Evolutionary conservation across 2,113 vertebrate genomes (phyloP).

Genomic region (Syngnathus typhle): DNA sequence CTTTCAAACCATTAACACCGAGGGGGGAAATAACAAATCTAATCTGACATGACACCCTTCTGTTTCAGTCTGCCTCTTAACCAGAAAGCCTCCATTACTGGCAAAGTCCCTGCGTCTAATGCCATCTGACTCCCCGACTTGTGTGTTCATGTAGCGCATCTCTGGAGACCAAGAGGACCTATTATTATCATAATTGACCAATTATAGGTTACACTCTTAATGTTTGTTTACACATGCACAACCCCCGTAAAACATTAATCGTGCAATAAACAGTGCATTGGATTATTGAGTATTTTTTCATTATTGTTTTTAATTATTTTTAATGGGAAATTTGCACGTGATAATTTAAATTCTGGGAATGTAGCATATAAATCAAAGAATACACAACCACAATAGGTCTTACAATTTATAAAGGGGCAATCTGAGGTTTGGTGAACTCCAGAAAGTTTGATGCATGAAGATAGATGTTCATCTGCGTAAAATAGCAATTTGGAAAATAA

Average conservation of each 20-base stretch:
- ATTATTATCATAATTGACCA: conserved; percentile 7
- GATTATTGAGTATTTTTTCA: background rate
- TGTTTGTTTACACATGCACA: conserved; percentile 7
- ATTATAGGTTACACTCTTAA: conserved; percentile 5
- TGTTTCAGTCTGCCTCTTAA: conserved; percentile 32
- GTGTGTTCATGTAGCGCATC: conserved; percentile 1
- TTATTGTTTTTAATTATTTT: background rate
- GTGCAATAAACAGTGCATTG: background rate
- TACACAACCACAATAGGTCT: background rate
- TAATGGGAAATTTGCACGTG: background rate
- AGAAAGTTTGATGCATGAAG: background rate
- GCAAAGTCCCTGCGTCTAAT: conserved; percentile 8
- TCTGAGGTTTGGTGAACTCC: background rate
- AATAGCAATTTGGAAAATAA: no score
- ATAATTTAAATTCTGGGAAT: background rate
- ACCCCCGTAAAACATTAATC: background rate
- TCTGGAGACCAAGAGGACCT: background rate
- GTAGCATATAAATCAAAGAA: background rate
- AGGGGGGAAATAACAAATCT: conserved; percentile 58
- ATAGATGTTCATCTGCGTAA: background rate
- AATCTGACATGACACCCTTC: conserved; percentile 48
- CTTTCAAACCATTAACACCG: conserved; percentile 87
- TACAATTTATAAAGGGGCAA: background rate
- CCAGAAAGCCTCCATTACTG: conserved; percentile 16
- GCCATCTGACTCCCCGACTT: conserved; percentile 8